These are phyloP conservation scores for Coendou prehensilis DNA, from an alignment of 2,797 vertebrate genomes.

Conservation along the genomic window DNA sequence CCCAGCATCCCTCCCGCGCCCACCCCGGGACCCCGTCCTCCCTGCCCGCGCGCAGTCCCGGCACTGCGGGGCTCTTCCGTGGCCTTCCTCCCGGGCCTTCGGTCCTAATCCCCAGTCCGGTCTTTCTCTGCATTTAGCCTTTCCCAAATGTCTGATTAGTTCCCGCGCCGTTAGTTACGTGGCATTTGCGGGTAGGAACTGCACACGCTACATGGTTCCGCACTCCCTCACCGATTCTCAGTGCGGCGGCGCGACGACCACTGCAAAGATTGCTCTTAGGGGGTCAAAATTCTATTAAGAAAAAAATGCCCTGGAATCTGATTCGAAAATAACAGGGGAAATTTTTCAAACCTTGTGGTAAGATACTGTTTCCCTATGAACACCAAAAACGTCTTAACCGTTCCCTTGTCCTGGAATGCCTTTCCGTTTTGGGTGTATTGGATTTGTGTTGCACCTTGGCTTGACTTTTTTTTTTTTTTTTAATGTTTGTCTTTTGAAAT, in stretches of 20 bases:
- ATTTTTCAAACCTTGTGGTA: neutral
- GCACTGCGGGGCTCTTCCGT: fast-evolving
- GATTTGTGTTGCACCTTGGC: neutral
- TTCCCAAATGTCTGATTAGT: neutral
- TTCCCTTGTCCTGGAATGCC: neutral
- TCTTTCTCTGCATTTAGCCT: neutral
- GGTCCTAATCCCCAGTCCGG: too few species aligned
- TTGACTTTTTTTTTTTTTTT: neutral
- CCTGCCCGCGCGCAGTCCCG: fast-evolving
- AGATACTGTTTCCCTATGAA: neutral
- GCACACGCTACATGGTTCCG: neutral
- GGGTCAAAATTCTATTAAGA: neutral
- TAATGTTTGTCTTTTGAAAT: constrained; percentile 28
- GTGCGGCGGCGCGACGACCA: neutral
- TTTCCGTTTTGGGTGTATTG: neutral
- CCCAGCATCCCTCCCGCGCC: neutral
- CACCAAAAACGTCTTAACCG: neutral
- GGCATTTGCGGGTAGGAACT: constrained; percentile 19
- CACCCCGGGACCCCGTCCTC: neutral
- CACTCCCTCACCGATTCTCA: neutral
- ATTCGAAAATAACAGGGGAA: neutral
- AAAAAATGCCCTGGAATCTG: neutral
- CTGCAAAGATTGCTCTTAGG: neutral
- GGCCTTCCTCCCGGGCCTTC: neutral
- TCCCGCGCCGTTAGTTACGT: constrained; percentile 47